These are phyloP conservation scores for Bombus waltoni DNA, from an alignment of 1,140 invertebrate species.

Conservation along the genomic window DNA sequence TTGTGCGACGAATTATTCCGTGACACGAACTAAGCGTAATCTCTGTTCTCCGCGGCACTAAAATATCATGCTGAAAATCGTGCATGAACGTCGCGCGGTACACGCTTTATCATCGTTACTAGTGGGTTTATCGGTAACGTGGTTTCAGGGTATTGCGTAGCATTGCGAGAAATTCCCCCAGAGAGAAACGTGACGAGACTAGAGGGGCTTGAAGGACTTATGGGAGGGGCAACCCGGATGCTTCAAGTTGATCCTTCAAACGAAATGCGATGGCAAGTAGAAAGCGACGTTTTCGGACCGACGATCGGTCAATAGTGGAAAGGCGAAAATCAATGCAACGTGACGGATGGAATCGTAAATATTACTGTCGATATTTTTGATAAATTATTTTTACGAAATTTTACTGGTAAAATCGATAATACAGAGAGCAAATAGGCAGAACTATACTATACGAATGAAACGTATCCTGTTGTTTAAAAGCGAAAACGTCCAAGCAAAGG, in stretches of 20 bases:
- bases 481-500: neutral
- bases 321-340: neutral
- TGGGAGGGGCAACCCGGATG: neutral
- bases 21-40: too few relatives aligned
- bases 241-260: neutral
- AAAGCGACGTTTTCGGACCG: neutral
- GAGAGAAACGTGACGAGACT: conserved; percentile 16
- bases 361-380: neutral
- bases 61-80: neutral
- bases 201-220: neutral
- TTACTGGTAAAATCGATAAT: neutral
- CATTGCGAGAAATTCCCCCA: neutral
- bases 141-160: conserved; percentile 4
- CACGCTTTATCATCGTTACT: conserved; percentile 28
- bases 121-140: conserved; percentile 12
- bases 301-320: neutral
- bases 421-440: neutral
- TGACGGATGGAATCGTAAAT: neutral
- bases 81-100: neutral
- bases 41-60: neutral
- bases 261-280: neutral
- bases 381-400: neutral
- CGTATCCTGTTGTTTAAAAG: neutral
- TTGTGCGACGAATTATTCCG: too few relatives aligned
- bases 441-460: neutral